These are phyloP conservation scores for Stratiolaelaps scimitus DNA, from an alignment of 1,140 invertebrate genomes.

Conservation along the genomic window DNA sequence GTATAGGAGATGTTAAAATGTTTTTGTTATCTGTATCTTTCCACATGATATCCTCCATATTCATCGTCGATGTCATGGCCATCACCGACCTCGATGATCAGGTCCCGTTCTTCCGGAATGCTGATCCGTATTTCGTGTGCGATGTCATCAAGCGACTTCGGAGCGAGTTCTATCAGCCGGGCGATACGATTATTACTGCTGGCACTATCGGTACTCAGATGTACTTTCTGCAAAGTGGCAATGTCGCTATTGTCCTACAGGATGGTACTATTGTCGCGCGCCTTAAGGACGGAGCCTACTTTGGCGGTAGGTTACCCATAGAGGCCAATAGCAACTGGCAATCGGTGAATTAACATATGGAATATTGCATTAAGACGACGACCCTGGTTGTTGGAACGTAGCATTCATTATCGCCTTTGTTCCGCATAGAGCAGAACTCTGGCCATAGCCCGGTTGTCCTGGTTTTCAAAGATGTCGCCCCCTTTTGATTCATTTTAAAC, in stretches of 20 bases:
- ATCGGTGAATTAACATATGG: neutral
- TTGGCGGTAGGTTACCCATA: slow-evolving; percentile 60
- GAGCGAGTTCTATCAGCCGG: slow-evolving; percentile 98
- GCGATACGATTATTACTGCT: slow-evolving; percentile 87
- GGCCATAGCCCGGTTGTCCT: neutral
- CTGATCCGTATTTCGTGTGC: slow-evolving; percentile 93
- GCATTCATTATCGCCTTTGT: neutral
- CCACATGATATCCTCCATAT: no score
- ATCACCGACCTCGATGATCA: no score
- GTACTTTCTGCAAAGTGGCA: slow-evolving; percentile 98
- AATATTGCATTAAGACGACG: neutral
- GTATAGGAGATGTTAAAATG: no score
- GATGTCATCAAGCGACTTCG: slow-evolving; percentile 92
- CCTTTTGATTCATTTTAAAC: neutral
- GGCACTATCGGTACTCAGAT: slow-evolving; percentile 69
- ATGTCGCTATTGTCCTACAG: slow-evolving; percentile 92
- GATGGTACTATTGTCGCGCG: slow-evolving; percentile 93
- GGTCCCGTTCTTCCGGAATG: slow-evolving; percentile 95
- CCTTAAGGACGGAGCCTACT: slow-evolving; percentile 94
- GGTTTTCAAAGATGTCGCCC: neutral
- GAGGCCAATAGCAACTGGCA: no score
- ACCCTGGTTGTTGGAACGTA: neutral
- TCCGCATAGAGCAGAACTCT: neutral
- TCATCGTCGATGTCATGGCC: no score
- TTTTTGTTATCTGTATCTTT: no score